These are phyloP conservation scores for Daphoenositta chrysoptera DNA, from an alignment of 2,113 vertebrate genomes.

Conservation along the genomic window DNA sequence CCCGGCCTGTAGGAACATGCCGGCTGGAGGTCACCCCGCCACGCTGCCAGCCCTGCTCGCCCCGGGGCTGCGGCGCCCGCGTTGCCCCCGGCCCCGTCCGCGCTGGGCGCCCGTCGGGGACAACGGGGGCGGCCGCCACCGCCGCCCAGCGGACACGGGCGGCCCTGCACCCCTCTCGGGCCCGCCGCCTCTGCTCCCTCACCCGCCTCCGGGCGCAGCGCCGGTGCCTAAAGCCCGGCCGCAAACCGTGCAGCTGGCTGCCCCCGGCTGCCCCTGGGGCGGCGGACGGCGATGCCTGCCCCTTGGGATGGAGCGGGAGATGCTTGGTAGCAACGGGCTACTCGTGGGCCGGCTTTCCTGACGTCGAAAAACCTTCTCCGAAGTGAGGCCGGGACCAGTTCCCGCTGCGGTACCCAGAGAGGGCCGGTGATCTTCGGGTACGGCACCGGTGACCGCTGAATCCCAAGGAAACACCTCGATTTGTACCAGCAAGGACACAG, in stretches of 20 bases:
- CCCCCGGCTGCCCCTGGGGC: background rate
- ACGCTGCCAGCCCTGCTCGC: background rate
- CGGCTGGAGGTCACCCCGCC: background rate
- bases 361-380: background rate
- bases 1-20: too few relatives aligned
- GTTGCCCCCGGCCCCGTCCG: background rate
- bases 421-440: background rate
- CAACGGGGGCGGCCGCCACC: slow-evolving; percentile 18
- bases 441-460: background rate
- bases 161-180: slow-evolving; percentile 3
- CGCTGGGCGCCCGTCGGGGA: background rate
- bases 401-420: too few relatives aligned
- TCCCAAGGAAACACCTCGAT: background rate
- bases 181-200: background rate
- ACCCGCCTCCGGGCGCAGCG: background rate
- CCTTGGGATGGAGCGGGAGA: background rate
- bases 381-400: background rate
- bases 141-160: slow-evolving; percentile 70
- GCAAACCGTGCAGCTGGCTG: background rate
- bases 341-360: background rate
- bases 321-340: background rate
- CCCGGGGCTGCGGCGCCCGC: background rate
- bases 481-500: background rate
- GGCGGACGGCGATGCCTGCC: background rate
- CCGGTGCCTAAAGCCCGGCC: background rate